Base-by-base conservation (phyloP, 2,888 invertebrate species). In the Chymomyza caudatula region DNA sequence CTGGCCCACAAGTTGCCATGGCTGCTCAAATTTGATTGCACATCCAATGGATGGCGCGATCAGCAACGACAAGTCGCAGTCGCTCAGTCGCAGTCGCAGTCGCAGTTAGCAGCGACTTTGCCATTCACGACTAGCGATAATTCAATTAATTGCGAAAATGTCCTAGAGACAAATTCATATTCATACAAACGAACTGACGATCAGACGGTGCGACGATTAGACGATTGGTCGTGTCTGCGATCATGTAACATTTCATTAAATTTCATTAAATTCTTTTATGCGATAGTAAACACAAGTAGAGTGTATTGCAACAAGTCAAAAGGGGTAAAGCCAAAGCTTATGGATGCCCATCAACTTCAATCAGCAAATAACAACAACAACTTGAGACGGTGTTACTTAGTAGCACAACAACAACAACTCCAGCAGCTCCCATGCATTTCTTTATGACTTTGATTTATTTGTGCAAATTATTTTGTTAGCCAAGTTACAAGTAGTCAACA, bases 141-240 rank as follows among this genome's bases (percentile, higher is more conserved):
- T 86, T 86, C 86, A 86, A 86, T 86, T 86, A 86, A 86, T 86
- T 83, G 84, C 78, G 67, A 78, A 82, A 79, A 86, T 85, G 82
- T 86, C 86, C 86, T 86, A 83, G 79, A 86, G 86, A 76, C 80
- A 86, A 79, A 81, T 77, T 74, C 78, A 74, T 68, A 80, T 80
- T 79, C 79, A 82, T 70, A 76, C 69, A 60, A 73, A 60, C 53
- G 29, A 17, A 66, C 67, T 67, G 73, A 72, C 76, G 66, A 69
- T 69, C 73, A 43, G 53, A 55, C 29, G 17, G 19, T 17, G 37
- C 37, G 54, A 60, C 59, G 29, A 15, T 29, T 53, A 66, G 25
- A 65, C 56, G 15, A 58, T 54, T 13, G 56, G 65, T 81, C 81
- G 82, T 82, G 78, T 81, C 79, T 65, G 74, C 61, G 68, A 74